phyloP scores from a whole-genome alignment of 64 coral and sea anemone genomes.

The Montipora capricornis region DNA sequence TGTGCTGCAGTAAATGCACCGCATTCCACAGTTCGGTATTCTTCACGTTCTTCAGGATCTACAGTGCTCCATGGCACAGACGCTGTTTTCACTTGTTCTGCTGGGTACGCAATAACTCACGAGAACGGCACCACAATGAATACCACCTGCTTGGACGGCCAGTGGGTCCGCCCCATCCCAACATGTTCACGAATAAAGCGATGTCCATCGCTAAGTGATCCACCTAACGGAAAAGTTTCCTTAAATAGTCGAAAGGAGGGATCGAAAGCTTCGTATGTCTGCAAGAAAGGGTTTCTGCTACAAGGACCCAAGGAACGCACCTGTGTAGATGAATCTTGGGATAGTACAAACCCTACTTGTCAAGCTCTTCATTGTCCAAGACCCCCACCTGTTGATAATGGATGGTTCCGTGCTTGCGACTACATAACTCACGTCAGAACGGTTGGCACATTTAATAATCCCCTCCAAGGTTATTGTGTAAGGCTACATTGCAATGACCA shows the following conservation, averaged over 20 bases:
- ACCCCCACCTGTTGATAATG: constrained; percentile 17
- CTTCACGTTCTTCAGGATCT: not conserved
- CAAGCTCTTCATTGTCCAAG: constrained; percentile 27
- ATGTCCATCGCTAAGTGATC: not conserved
- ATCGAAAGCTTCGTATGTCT: constrained; percentile 50
- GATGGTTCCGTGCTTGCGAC: not conserved
- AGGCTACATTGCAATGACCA: not conserved
- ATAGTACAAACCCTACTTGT: not conserved
- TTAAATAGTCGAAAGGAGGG: not conserved
- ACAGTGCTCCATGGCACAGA: constrained; percentile 12
- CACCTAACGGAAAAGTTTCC: constrained; percentile 2
- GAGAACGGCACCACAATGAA: not conserved
- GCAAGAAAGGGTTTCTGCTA: constrained; percentile 34
- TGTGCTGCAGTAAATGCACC: constrained; percentile 19
- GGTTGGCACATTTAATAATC: constrained; percentile 15
- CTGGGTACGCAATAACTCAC: not conserved
- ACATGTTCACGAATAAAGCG: not conserved
- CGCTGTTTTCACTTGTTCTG: not conserved
- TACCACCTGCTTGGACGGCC: constrained; percentile 3
- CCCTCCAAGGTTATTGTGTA: constrained; percentile 58
- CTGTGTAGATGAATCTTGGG: constrained; percentile 15
- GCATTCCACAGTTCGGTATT: not conserved
- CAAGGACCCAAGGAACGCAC: constrained; percentile 24
- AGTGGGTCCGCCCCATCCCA: not conserved
- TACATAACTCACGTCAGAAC: constrained; percentile 17